These are phyloP conservation scores for Stegostoma tigrinum DNA, from an alignment of 2,113 vertebrate genomes.

Conservation along the genomic window DNA sequence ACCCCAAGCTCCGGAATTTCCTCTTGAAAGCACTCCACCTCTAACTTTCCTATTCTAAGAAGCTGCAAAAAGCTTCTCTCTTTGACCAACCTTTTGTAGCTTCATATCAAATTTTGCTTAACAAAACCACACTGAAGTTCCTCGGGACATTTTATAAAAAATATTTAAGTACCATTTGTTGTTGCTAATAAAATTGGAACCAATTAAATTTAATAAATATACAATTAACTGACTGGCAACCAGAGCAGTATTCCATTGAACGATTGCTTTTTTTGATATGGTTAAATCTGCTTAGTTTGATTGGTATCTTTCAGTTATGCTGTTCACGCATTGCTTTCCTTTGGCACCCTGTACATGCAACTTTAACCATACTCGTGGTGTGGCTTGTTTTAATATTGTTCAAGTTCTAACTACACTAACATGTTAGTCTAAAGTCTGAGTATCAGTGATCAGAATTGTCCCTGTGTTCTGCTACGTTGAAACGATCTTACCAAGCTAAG, in stretches of 20 bases:
- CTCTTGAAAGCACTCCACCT: neutral
- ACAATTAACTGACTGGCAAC: neutral
- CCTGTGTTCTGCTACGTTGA: neutral
- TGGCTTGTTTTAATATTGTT: neutral
- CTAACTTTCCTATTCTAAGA: neutral
- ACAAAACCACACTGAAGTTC: neutral
- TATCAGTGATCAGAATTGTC: neutral
- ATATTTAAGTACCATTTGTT: neutral
- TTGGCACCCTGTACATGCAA: neutral
- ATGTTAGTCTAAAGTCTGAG: neutral
- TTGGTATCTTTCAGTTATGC: neutral
- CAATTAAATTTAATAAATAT: neutral
- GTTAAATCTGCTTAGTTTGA: neutral
- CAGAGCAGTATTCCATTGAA: too few relatives aligned
- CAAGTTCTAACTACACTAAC: neutral
- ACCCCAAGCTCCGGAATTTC: too few relatives aligned
- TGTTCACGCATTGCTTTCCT: neutral
- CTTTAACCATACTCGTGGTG: neutral
- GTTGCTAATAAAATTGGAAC: neutral
- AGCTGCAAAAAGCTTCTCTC: neutral
- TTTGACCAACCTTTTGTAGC: neutral
- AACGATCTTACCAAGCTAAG: neutral
- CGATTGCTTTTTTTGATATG: neutral
- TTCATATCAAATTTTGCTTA: neutral
- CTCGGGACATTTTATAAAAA: neutral